phyloP scores from a whole-genome alignment of 2,113 vertebrate genomes.

The Forbesichthys papilliferus region DNA sequence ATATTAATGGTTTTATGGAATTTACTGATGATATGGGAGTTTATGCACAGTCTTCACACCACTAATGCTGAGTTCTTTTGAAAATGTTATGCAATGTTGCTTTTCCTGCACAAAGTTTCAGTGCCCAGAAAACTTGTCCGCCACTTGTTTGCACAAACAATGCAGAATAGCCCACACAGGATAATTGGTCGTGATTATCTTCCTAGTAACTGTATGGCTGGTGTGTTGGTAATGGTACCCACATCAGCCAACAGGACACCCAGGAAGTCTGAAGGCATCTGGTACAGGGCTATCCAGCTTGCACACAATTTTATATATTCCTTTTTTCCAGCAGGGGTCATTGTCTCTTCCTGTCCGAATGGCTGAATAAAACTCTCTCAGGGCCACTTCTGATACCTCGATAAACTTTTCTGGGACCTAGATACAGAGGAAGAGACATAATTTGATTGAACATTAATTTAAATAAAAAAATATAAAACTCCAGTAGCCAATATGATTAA shows the following conservation, averaged over 20 bases:
- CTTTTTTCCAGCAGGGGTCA: slow-evolving; percentile 99
- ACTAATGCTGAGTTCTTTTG: too few relatives aligned
- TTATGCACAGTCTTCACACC: too few relatives aligned
- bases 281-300: slow-evolving; percentile 98
- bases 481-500: too few relatives aligned
- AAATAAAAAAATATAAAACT: neutral
- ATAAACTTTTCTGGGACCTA: slow-evolving; percentile 99
- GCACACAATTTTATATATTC: slow-evolving; percentile 99
- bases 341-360: slow-evolving; percentile 97
- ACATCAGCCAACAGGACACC: slow-evolving; percentile 88
- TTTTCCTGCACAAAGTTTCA: neutral
- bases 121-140: neutral
- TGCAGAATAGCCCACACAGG: neutral
- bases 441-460: neutral
- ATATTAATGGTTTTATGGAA: too few relatives aligned
- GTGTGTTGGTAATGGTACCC: slow-evolving; percentile 15
- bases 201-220: slow-evolving; percentile 6
- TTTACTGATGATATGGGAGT: too few relatives aligned
- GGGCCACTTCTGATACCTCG: slow-evolving; percentile 95
- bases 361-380: slow-evolving; percentile 98
- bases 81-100: neutral
- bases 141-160: neutral
- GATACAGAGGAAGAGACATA: neutral
- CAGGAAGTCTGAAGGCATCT: slow-evolving; percentile 96
- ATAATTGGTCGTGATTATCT: neutral